Evolutionary conservation across 2,113 vertebrate species (phyloP).

Genomic region (Pterocles gutturalis): DNA sequence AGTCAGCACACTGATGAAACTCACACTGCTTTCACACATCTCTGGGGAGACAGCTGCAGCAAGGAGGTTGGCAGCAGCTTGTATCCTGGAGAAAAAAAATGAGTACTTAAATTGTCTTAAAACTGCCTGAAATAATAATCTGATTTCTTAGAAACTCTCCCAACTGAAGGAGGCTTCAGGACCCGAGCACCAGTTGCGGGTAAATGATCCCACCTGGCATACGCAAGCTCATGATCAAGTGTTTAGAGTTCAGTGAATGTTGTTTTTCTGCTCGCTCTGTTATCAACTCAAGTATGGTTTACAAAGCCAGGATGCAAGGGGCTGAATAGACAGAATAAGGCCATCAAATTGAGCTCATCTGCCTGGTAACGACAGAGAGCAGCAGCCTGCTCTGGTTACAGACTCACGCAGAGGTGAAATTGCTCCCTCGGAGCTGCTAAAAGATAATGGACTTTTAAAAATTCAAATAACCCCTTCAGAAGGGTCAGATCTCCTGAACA

Average conservation of each 20-base stretch:
- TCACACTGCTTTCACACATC: neutral
- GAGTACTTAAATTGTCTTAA: neutral
- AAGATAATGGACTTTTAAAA: constrained; percentile 18
- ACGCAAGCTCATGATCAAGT: neutral
- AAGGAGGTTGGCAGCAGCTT: neutral
- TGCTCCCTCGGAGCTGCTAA: neutral
- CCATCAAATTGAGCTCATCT: neutral
- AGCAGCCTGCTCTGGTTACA: neutral
- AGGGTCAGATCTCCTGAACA: neutral
- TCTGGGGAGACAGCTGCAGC: neutral
- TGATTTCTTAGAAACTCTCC: neutral
- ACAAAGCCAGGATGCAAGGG: neutral
- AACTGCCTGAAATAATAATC: neutral
- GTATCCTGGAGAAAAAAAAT: neutral
- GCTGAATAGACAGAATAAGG: neutral
- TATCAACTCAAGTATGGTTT: neutral
- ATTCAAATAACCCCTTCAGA: neutral
- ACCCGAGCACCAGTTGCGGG: neutral
- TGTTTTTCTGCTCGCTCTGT: neutral
- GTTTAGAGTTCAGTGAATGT: neutral
- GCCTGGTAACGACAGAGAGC: neutral
- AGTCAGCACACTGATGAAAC: constrained; percentile 2
- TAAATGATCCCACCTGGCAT: neutral
- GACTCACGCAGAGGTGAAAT: neutral
- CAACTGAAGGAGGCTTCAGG: neutral